Conservation (phyloP, 2,888 invertebrate species). For the Diloba caeruleocephala region DNA sequence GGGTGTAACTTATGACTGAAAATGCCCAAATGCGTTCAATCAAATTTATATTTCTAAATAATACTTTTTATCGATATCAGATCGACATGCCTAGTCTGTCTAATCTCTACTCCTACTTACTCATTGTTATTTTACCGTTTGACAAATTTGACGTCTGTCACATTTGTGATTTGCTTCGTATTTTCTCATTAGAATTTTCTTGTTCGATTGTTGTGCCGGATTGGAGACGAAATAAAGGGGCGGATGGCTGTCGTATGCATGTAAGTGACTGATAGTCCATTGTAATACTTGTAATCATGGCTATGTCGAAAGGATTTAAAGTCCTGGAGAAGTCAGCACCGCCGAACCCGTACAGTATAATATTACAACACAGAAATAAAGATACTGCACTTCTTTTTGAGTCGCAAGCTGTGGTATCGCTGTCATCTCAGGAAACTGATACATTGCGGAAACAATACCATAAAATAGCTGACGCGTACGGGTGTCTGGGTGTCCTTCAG, state of each 20-base stretch:
- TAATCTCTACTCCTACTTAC: too few relatives aligned
- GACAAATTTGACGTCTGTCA: constrained; percentile 47
- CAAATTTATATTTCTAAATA: too few relatives aligned
- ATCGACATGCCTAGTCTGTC: too few relatives aligned
- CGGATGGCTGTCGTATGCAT: constrained; percentile 70
- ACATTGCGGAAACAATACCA: constrained; percentile 96
- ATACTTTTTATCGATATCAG: too few relatives aligned
- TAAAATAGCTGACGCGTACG: constrained; percentile 98
- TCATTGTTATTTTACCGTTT: constrained; percentile 39
- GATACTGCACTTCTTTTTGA: constrained; percentile 97
- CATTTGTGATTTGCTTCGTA: constrained; percentile 34
- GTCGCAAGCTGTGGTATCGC: constrained; percentile 96
- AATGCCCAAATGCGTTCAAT: too few relatives aligned
- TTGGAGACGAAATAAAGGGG: constrained; percentile 63
- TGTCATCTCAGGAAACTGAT: constrained; percentile 96
- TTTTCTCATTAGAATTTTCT: constrained; percentile 40
- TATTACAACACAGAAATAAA: constrained; percentile 96
- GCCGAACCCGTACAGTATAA: constrained; percentile 96
- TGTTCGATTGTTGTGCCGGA: constrained; percentile 48
- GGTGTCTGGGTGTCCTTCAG: constrained; percentile 98
- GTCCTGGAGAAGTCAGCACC: constrained; percentile 96
- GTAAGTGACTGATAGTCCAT: constrained; percentile 52
- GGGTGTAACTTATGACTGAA: too few relatives aligned
- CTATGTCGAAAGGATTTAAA: constrained; percentile 97
- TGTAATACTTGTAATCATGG: constrained; percentile 89